A percentile compares a stretch with the other conserved stretches of the same genome.
Conservation (phyloP, 2,888 invertebrate species). For the Pristionchus mayeri region DNA sequence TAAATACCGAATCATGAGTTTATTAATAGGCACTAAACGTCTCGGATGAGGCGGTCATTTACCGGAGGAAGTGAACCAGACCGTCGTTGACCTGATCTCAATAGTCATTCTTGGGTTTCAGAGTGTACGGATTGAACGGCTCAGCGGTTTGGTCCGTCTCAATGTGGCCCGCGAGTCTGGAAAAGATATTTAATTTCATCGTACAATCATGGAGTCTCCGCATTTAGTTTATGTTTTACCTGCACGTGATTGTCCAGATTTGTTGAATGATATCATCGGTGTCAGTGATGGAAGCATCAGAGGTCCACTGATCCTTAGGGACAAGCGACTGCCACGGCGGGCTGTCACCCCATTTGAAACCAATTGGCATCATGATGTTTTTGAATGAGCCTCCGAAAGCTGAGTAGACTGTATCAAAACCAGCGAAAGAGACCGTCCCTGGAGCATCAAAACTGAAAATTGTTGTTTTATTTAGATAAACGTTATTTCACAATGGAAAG, state of each 20-base stretch:
- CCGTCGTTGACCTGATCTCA: too few relatives aligned
- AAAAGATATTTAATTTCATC: too few relatives aligned
- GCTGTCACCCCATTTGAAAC: background rate
- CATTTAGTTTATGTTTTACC: background rate
- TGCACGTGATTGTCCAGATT: slow-evolving; percentile 6
- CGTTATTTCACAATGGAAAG: too few relatives aligned
- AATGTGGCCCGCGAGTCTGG: background rate
- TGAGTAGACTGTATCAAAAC: too few relatives aligned
- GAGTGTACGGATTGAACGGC: slow-evolving; percentile 1
- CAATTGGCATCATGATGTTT: background rate
- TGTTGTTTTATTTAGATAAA: too few relatives aligned
- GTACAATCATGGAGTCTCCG: too few relatives aligned
- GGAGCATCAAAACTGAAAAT: too few relatives aligned
- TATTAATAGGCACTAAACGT: too few relatives aligned
- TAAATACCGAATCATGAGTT: too few relatives aligned
- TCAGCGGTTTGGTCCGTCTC: background rate
- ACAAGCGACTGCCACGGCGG: background rate
- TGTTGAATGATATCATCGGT: background rate
- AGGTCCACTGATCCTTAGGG: background rate
- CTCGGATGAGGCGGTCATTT: too few relatives aligned
- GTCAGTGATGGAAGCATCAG: background rate
- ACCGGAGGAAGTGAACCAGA: too few relatives aligned
- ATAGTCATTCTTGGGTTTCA: too few relatives aligned
- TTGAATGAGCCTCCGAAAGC: background rate
- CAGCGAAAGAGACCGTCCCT: background rate